phyloP scores from a whole-genome alignment of 53 echinoderm and acorn worm genomes.

The Temnopleurus reevesii region DNA sequence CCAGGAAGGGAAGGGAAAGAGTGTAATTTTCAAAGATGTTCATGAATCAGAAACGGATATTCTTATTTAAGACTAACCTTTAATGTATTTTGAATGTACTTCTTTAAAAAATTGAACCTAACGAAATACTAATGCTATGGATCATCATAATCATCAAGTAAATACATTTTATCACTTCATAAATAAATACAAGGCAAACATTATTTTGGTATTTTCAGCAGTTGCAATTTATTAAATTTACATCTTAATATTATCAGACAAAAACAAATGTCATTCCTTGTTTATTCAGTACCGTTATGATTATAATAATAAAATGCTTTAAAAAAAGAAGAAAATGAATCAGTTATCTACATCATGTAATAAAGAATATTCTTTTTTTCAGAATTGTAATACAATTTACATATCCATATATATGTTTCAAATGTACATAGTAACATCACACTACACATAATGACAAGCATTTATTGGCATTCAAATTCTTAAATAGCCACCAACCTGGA shows the following conservation, averaged over 20 bases:
- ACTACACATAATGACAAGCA: slow-evolving; percentile 49
- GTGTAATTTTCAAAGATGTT: no score
- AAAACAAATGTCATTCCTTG: slow-evolving; percentile 8
- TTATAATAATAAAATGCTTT: slow-evolving; percentile 36
- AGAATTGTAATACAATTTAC: slow-evolving; percentile 29
- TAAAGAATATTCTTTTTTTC: not conserved
- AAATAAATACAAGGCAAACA: not conserved
- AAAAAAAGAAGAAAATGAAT: slow-evolving; percentile 41
- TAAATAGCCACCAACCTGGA: not conserved
- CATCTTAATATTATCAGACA: not conserved
- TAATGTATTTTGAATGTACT: no score
- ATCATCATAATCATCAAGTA: no score
- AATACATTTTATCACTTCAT: no score
- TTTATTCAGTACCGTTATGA: slow-evolving; percentile 46
- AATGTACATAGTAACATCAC: slow-evolving; percentile 26
- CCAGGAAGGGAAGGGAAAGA: no score
- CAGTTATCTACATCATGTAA: slow-evolving; percentile 43
- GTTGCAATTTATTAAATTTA: slow-evolving; percentile 48
- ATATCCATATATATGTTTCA: slow-evolving; percentile 51
- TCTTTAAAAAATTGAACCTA: no score
- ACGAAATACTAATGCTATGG: no score
- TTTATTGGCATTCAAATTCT: slow-evolving; percentile 17
- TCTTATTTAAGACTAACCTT: no score
- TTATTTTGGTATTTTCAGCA: slow-evolving; percentile 26
- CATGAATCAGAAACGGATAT: no score